A percentile compares a stretch with the other conserved stretches of the same genome.
These are phyloP conservation scores for Lemur catta DNA, from an alignment of 2,797 vertebrate species.

Conservation along the genomic window DNA sequence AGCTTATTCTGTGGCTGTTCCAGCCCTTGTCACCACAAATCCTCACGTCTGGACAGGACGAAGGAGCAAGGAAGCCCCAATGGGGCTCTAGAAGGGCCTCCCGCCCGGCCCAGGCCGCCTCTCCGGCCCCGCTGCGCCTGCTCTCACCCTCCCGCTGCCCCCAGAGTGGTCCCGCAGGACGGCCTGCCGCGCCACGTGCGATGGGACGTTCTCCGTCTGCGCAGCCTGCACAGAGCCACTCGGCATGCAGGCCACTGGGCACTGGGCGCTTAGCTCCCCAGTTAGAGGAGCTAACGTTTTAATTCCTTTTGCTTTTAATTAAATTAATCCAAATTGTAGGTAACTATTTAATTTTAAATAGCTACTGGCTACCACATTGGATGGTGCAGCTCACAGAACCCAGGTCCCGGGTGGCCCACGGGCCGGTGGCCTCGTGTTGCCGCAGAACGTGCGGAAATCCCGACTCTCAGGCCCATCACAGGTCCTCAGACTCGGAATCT, in stretches of 20 bases:
- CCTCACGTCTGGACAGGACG: neutral
- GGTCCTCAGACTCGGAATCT: too few relatives aligned
- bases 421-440: accelerated
- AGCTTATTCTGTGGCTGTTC: neutral
- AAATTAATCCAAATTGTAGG: neutral
- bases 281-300: neutral
- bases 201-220: accelerated
- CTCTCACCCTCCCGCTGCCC: neutral
- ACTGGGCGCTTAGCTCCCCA: neutral
- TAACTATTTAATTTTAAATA: neutral
- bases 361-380: accelerated
- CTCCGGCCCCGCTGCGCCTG: too few relatives aligned
- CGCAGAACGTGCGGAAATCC: neutral
- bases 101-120: accelerated
- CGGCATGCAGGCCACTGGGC: accelerated
- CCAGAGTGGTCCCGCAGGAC: accelerated
- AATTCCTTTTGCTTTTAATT: neutral
- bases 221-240: too few relatives aligned
- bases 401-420: too few relatives aligned
- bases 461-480: neutral
- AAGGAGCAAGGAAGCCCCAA: neutral
- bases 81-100: neutral
- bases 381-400: accelerated
- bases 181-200: accelerated
- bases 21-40: neutral